These are phyloP conservation scores for Chrysolina haemoptera DNA, from an alignment of 2,888 invertebrate species.

Conservation along the genomic window DNA sequence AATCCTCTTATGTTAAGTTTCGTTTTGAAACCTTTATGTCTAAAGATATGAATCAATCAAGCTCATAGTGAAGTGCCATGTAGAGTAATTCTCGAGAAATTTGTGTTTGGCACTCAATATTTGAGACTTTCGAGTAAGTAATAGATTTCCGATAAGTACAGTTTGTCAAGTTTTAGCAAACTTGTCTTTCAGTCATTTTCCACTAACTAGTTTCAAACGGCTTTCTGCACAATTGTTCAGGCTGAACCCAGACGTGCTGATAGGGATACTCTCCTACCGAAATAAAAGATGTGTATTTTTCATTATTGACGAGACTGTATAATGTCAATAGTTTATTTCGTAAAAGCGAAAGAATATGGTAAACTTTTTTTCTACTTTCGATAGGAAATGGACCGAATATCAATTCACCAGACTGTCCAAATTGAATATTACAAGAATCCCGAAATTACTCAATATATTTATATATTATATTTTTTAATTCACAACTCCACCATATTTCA, in stretches of 20 bases:
- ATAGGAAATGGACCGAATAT: no score
- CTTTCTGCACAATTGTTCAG: constrained; percentile 5
- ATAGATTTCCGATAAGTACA: constrained; percentile 3
- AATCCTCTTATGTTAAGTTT: no score
- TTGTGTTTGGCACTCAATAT: not conserved
- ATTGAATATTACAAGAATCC: no score
- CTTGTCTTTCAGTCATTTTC: constrained; percentile 1
- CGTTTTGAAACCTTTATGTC: no score
- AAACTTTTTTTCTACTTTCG: no score
- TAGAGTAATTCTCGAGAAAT: not conserved
- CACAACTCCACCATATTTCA: no score
- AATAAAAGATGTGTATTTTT: not conserved
- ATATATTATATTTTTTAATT: no score
- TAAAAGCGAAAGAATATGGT: not conserved
- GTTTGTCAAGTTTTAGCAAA: constrained; percentile 1
- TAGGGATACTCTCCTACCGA: not conserved
- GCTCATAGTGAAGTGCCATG: not conserved
- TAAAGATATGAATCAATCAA: no score
- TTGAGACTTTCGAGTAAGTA: not conserved
- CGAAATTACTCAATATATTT: no score
- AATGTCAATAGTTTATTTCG: not conserved
- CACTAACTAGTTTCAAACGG: constrained; percentile 8
- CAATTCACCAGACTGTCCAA: no score
- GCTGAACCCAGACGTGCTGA: constrained; percentile 11
- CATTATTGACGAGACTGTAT: not conserved